Base-by-base conservation (phyloP, 2,113 vertebrate species). In the Eurystomus gularis region DNA sequence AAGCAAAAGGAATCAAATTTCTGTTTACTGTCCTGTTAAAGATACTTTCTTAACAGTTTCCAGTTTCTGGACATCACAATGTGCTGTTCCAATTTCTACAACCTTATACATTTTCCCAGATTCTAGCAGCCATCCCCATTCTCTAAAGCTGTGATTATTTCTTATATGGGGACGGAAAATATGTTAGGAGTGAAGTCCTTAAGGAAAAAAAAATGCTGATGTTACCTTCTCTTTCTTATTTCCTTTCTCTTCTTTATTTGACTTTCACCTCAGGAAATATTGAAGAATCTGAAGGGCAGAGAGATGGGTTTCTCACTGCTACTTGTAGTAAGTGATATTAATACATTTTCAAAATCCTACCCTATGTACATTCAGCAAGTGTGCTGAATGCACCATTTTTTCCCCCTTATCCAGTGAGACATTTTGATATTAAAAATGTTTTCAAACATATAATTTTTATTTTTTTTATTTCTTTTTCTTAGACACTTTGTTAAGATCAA, bases 111-210 rank as follows among this genome's bases (percentile, higher is more conserved):
- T 44, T 86, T 85, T 40, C 31, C 7, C 40, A 31, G 17, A 84
- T 90, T 39, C 28, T 64, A n/a, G 35, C 20, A 79, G 24, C 37
- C 39, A 42, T 8, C 6, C 3, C 1, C 19, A 15, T n/a, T 86
- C 17, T 46, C 42, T 83, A 29, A 86, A 73, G 9, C 13, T 57
- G n/a, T 68, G 17, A 39, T 14, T 77, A 71, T 82, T 65, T 83
- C 35, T 72, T 62, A 2, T 23, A 19, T 12, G 19, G 58, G 11
- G 23, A 31, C 6, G 80, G 33, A 81, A 66, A 44, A 58, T 62
- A 54, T 0, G 0, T 4, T 37, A 54, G 31, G 28, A 86, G 3
- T 57, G 13, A 40, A 86, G 24, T 0, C 7, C 3, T 78, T 44
- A 55, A 52, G 24, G 17, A 13, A n/a, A n/a, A 62, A n/a, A 33